These are phyloP conservation scores for Megaptera novaeangliae DNA, from an alignment of 2,113 vertebrate genomes.

Conservation along the genomic window DNA sequence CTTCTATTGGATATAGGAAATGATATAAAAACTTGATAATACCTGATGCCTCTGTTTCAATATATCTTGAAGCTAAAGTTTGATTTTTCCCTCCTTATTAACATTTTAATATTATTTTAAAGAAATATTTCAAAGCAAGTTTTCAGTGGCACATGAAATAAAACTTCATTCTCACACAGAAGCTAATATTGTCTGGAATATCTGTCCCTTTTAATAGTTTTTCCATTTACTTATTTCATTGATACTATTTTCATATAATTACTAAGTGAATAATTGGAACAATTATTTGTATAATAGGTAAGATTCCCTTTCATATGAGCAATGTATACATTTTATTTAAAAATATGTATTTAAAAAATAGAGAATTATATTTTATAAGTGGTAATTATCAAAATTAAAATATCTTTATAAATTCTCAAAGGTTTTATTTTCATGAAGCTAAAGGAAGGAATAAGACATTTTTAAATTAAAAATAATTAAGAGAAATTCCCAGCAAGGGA, in stretches of 20 bases:
- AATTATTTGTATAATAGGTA: neutral
- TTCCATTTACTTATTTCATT: neutral
- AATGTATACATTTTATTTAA: neutral
- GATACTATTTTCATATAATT: neutral
- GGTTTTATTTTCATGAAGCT: neutral
- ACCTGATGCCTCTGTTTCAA: neutral
- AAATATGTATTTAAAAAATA: neutral
- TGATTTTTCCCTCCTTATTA: constrained; percentile 55
- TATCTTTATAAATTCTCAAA: neutral
- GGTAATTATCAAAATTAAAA: neutral
- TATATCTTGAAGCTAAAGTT: constrained; percentile 44
- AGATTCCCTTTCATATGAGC: neutral
- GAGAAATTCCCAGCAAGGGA: neutral
- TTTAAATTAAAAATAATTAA: neutral
- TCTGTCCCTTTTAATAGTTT: neutral
- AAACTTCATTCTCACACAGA: constrained; percentile 30
- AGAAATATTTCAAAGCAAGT: constrained; percentile 54
- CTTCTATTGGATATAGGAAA: neutral
- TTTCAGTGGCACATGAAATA: constrained; percentile 46
- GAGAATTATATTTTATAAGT: neutral
- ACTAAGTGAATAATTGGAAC: neutral
- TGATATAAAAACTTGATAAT: neutral
- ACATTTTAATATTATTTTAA: constrained; percentile 62
- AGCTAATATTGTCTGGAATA: neutral
- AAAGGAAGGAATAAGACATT: neutral